Base-by-base conservation (phyloP, 2,113 vertebrate genomes). In the Anser brachyrhynchus region DNA sequence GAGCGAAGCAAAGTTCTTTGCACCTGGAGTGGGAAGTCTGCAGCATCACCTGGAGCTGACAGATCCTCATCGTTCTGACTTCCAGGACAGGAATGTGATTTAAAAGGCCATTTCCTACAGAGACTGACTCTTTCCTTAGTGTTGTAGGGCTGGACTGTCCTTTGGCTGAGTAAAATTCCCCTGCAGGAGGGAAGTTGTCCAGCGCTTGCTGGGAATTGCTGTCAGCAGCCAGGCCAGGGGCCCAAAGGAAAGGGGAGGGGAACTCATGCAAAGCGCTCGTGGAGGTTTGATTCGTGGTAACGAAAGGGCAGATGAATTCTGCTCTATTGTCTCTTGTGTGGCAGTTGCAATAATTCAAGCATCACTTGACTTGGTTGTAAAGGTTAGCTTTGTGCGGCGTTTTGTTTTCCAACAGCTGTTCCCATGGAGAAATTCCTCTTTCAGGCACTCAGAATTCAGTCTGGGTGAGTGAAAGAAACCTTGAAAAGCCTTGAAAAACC, bases 401-500 rank as follows among this genome's bases (percentile, higher is more conserved):
- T 94, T 97, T 97, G 95, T 97, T 97, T 96, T 93, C 83, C 49
- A 73, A 74, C 55, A 91, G 96, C 84, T 94, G 97, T 98, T 98
- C 95, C 97, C 97, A 98, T 97, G 98, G 98, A 97, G 96, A 98
- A 90, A 62, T 55, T 72, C 67, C 84, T 95, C 85, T 95, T 97
- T 91, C 67, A 58, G 69, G 95, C 77, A 67, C 52, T 37, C 91
- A 92, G 86, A 96, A 97, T 96, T 96, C 95, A 92, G 87, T 54
- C 89, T 35, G 17, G 52, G 76, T 55, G 89, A 75, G 65, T 95
- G 92, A 90, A 96, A 74, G n/a, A 37, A 93, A 72, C 55, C 29
- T 52, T 92, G 65, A 94, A 84, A 85, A 79, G 74, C 49, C 61
- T 13, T 77, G 94, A 91, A 91, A 96, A 95, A 57, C 41, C 62